phyloP scores from a whole-genome alignment of 2,113 vertebrate genomes.

The Callospermophilus lateralis region DNA sequence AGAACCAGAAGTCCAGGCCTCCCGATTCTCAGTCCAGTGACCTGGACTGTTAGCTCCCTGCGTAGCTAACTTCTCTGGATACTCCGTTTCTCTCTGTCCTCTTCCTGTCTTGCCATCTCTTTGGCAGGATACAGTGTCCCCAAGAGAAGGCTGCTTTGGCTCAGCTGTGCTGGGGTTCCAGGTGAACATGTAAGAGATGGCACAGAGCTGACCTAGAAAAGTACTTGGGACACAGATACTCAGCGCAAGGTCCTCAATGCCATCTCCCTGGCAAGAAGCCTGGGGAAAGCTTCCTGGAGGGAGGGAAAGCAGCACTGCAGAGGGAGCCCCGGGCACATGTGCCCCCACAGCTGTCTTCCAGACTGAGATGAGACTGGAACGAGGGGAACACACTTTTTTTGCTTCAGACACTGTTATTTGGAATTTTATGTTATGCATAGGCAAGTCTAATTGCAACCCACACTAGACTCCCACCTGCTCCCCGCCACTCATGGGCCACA shows the following conservation, averaged over 20 bases:
- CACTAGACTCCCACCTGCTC: neutral
- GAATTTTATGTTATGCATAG: neutral
- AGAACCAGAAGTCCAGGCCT: neutral
- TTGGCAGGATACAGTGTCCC: neutral
- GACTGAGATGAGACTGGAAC: neutral
- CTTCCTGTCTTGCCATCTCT: neutral
- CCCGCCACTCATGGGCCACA: neutral
- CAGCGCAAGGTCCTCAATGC: neutral
- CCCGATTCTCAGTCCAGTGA: accelerated
- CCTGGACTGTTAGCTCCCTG: neutral
- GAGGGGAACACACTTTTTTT: neutral
- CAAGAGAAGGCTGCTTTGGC: neutral
- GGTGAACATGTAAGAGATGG: neutral
- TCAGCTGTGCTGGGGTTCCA: neutral
- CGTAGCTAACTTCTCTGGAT: neutral
- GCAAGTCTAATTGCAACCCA: neutral
- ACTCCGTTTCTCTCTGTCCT: too few species aligned
- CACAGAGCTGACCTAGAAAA: neutral
- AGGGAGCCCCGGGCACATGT: neutral
- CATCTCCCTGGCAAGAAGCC: neutral
- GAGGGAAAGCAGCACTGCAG: neutral
- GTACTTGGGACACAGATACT: neutral
- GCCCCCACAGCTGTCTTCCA: neutral
- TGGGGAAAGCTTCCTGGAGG: neutral
- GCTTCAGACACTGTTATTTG: neutral